Conservation (phyloP, 2,797 vertebrate species). For the Cuculus canorus region DNA sequence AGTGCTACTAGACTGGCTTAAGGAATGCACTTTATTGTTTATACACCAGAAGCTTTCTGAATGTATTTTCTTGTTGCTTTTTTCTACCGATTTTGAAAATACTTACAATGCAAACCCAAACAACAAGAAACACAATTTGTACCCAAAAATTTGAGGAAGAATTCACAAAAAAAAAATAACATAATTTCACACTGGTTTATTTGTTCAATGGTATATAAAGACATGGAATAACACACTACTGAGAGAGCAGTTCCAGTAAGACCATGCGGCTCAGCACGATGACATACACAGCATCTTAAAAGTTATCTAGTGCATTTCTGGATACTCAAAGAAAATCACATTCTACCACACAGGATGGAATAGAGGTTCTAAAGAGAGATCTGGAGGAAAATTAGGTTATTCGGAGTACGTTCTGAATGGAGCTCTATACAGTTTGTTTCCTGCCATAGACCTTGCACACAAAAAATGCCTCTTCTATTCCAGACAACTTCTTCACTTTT, state of each 20-base stretch:
- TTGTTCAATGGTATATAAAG: constrained; percentile 39
- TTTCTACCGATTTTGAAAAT: not conserved
- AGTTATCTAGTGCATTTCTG: constrained; percentile 53
- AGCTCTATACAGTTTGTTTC: constrained; percentile 1
- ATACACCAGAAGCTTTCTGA: not conserved
- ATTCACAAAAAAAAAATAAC: constrained; percentile 14
- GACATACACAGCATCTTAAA: constrained; percentile 37
- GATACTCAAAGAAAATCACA: constrained; percentile 33
- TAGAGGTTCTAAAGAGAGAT: constrained; percentile 4
- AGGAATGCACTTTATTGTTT: not conserved
- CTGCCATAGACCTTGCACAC: not conserved
- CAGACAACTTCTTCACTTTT: not conserved
- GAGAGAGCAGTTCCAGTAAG: constrained; percentile 45
- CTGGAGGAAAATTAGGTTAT: not conserved
- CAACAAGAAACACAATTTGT: not conserved
- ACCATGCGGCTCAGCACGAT: constrained; percentile 14
- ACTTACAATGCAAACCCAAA: not conserved
- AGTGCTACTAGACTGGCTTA: not conserved
- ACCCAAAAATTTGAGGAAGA: not conserved
- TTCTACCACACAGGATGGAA: constrained; percentile 30
- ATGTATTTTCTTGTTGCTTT: not conserved
- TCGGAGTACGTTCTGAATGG: not conserved
- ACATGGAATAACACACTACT: constrained; percentile 30
- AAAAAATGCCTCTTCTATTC: not conserved
- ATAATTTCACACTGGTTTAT: constrained; percentile 20